Evolutionary conservation across 2,888 invertebrate genomes (phyloP).

Genomic region (Scaptomyza cyrtandrae): DNA sequence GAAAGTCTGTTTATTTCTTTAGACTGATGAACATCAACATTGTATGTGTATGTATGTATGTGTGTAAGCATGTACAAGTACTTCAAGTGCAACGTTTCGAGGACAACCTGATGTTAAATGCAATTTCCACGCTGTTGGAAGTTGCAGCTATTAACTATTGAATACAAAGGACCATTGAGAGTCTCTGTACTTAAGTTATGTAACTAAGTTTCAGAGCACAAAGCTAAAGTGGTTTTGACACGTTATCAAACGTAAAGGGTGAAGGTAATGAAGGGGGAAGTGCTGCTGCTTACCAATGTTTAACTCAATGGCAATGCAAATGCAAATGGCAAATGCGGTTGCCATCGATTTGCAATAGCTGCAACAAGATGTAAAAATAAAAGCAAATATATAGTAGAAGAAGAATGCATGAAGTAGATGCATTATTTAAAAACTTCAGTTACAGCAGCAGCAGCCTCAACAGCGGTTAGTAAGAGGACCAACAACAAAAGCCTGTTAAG

Average conservation of each 20-base stretch:
- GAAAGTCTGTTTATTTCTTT: not conserved
- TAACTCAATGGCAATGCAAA: conserved; percentile 41
- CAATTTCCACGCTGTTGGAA: not conserved
- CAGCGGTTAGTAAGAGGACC: not conserved
- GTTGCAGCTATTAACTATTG: not conserved
- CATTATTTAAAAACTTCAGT: conserved; percentile 12
- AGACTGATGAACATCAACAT: too few species aligned
- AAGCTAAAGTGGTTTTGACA: conserved; percentile 22
- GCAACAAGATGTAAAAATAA: not conserved
- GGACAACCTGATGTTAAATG: not conserved
- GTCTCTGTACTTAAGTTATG: not conserved
- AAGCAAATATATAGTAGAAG: too few species aligned
- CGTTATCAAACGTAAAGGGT: conserved; percentile 28
- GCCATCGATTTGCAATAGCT: conserved; percentile 47
- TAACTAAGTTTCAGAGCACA: not conserved
- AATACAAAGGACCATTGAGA: not conserved
- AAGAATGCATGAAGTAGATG: too few species aligned
- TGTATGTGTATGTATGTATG: too few species aligned
- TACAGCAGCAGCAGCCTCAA: conserved; percentile 6
- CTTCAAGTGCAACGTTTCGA: not conserved
- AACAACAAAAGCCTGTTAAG: conserved; percentile 22
- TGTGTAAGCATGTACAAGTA: too few species aligned
- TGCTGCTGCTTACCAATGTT: conserved; percentile 7
- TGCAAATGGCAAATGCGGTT: conserved; percentile 30
- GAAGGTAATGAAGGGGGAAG: conserved; percentile 3